Conservation (phyloP, 2,797 vertebrate species). For the Pseudocheirus occidentalis region DNA sequence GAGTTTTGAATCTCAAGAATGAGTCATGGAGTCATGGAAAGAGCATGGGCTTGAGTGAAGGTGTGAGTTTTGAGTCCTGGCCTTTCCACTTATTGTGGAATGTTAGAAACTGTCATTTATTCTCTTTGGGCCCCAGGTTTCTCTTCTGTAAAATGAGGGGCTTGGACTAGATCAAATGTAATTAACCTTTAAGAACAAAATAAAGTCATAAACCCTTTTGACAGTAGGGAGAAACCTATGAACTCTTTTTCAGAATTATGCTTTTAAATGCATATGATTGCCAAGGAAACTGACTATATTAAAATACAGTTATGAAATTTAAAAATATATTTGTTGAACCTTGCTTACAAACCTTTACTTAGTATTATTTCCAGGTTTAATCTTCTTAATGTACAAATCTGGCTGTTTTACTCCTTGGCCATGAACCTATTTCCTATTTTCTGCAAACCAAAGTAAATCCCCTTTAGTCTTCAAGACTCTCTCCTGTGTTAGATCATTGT, state of each 20-base stretch:
- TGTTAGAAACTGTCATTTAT: background rate
- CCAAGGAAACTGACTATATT: background rate
- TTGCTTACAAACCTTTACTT: background rate
- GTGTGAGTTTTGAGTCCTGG: background rate
- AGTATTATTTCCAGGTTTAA: background rate
- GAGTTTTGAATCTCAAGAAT: background rate
- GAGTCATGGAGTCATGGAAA: background rate
- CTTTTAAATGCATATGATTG: background rate
- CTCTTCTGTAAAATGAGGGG: background rate
- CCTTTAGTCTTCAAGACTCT: background rate
- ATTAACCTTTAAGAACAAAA: background rate
- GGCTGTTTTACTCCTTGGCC: background rate
- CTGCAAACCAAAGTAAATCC: background rate
- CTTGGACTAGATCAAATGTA: background rate
- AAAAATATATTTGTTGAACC: background rate
- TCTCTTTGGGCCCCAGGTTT: background rate
- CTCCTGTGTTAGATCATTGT: background rate
- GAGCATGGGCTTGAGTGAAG: background rate
- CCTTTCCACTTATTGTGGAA: background rate
- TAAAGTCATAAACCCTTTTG: background rate
- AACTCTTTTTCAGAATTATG: background rate
- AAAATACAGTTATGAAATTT: background rate
- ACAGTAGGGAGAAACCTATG: background rate
- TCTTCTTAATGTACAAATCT: background rate
- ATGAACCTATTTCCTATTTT: background rate